Base-by-base conservation (phyloP, 2,797 vertebrate genomes). In the Pogoniulus pusillus region DNA sequence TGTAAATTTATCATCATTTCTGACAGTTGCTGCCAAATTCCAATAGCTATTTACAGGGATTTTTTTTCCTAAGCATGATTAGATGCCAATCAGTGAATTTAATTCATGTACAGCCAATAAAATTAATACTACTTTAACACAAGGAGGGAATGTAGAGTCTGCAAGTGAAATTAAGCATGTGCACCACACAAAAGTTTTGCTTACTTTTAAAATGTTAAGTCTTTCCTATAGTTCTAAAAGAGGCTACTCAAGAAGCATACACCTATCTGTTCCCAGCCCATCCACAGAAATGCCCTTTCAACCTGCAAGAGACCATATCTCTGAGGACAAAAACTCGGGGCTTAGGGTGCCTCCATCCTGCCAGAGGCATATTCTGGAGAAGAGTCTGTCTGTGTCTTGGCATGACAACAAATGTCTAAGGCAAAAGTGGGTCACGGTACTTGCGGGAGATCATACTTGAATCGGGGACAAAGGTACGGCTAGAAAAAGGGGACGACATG, bases 11-110 rank as follows among this genome's bases (percentile, higher is more conserved):
- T 70, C 27, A 63, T 76, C 43, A 77, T 89, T 93, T 93, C 64
- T 75, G 81, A 53, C 45, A 85, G 69, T 86, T 72, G 87, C 54
- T 86, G 82, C 75, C 90, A 93, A 95, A 96, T 84, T 92, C 73
- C 20, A n/a, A 94, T 91, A 90, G 89, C 82, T 96, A 83, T 94
- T 96, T 94, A 93, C 75, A 81, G 66, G 80, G 75, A 37, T 34
- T 69, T 85, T 84, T 77, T 81, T 72, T 91, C 23, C 75, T 71
- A 91, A 78, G 71, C 54, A 71, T 51, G 68, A 82, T 86, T 93
- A 92, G 85, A 89, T 1, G 3, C 87, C 91, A 85, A 91, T 87
- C 90, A 91, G 82, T 76, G 75, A 95, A 94, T 76, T 89, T 87
- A 94, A 87, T 93, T 94, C 84, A 65, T n/a, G 77, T 22, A 71